Percentiles rank a stretch among this genome's conserved stretches.
Evolutionary conservation across 2,888 invertebrate species (phyloP).

Genomic region (Drosophila neotestacea): DNA sequence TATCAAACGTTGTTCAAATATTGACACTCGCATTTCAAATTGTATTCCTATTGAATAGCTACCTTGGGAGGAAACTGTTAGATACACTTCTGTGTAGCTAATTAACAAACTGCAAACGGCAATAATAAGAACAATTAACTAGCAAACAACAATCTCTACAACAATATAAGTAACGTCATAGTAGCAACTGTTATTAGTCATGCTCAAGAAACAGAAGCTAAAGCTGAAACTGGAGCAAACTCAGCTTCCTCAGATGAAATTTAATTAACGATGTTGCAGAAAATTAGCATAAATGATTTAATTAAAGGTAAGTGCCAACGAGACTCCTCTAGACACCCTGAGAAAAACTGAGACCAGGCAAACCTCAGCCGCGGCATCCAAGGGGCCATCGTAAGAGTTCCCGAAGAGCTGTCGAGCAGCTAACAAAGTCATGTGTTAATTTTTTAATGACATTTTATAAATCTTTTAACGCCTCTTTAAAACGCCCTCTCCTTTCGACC

Average conservation of each 20-base stretch:
- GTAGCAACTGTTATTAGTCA: conserved; percentile 45
- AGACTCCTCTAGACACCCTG: conserved; percentile 11
- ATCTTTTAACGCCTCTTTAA: conserved; percentile 49
- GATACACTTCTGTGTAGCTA: conserved; percentile 39
- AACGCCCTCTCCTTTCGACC: neutral
- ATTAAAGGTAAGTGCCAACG: conserved; percentile 69
- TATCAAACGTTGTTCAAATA: conserved; percentile 24
- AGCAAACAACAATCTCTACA: conserved; percentile 26
- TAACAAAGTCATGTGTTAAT: conserved; percentile 71
- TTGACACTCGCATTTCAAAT: conserved; percentile 22
- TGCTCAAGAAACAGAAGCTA: conserved; percentile 6
- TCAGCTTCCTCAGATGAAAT: conserved; percentile 43
- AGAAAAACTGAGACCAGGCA: conserved; percentile 5
- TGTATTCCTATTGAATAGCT: neutral
- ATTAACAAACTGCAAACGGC: conserved; percentile 50
- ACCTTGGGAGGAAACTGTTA: neutral
- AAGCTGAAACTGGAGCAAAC: conserved; percentile 2
- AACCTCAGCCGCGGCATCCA: conserved; percentile 7
- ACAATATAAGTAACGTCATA: conserved; percentile 1
- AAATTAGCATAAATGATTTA: conserved; percentile 81
- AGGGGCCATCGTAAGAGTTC: conserved; percentile 2
- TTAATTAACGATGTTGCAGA: conserved; percentile 71
- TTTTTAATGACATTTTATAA: conserved; percentile 74
- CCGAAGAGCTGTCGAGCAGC: conserved; percentile 21
- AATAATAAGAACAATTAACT: conserved; percentile 47